A percentile compares a stretch with the other conserved stretches of the same genome.
These are phyloP conservation scores for Pecten maximus DNA, from an alignment of 2,888 invertebrate species.

Conservation along the genomic window DNA sequence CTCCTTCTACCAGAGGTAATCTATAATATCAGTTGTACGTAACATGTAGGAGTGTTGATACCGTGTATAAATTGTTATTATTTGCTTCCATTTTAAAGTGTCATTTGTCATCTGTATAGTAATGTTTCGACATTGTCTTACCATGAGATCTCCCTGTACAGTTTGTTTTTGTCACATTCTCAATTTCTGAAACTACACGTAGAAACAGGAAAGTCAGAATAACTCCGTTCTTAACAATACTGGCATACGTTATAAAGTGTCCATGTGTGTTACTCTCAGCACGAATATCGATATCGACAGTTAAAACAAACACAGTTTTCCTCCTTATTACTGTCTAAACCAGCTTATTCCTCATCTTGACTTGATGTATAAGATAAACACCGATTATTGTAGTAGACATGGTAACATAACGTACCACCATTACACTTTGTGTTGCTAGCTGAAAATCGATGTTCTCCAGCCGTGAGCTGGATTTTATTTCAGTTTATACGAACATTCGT, in stretches of 20 bases:
- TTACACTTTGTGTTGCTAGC: background rate
- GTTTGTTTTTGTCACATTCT: no score
- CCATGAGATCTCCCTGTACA: no score
- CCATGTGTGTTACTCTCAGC: background rate
- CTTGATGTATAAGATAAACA: background rate
- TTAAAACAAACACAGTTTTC: background rate
- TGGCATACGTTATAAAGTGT: background rate
- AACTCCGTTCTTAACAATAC: background rate
- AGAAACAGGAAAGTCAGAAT: background rate
- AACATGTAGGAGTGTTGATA: no score
- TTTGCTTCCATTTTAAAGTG: no score
- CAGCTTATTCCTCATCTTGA: background rate
- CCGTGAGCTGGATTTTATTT: background rate
- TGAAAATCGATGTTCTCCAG: background rate
- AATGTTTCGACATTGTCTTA: no score
- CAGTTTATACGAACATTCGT: background rate
- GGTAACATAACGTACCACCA: background rate
- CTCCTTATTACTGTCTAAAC: background rate
- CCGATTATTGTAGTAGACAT: background rate
- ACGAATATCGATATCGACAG: background rate
- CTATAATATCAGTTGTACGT: background rate
- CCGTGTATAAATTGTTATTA: no score
- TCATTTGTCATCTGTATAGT: no score
- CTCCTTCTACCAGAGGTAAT: background rate
- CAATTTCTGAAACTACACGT: background rate